Base-by-base conservation (phyloP, 2,888 invertebrate genomes). In the Epistrophe eligans region DNA sequence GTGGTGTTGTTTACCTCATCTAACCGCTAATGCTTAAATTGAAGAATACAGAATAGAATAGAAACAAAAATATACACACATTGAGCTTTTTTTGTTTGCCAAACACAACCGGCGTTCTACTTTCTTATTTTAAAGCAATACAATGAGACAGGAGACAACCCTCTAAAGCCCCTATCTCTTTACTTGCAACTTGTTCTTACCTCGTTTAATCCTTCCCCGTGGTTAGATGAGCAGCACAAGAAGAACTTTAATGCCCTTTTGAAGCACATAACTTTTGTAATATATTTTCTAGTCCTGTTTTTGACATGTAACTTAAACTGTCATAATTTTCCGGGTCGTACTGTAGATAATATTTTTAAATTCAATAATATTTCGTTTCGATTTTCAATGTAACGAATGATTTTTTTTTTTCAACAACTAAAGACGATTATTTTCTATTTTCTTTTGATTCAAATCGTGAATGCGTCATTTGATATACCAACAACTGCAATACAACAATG, bases 171-270 rank as follows among this genome's bases (percentile, higher is more conserved):
- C 15, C 5, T 40, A 9, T 60, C 13, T 60, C 9, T 50, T 7
- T 77, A 24, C 24, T 58, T n/a, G 32, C 19, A 45, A 13, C 28
- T 64, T 19, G 10, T 15, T 43, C 91, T 92, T 91, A 92, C 92
- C 93, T 92, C 92, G 90, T 92, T 91, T 71, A 91, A 89, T 73
- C 91, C 91, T 79, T 90, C 90, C 85, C 90, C 89, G 76, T 81
- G 90, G 66, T 77, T 71, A 64, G 84, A 89, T 77, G 89, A 89
- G 81, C 90, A 90, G 88, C 84, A 89, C 55, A 85, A 81, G 52
- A 89, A 74, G 66, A 89, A 89, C 60, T 84, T 84, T 43, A 85
- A 88, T 77, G 89, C 85, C 79, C 80, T 87, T 76, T 74, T 88
- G 74, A 89, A 89, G 85, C 89, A 89, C 88, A 88, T 88, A 77